Evolutionary conservation across 1,140 invertebrate genomes (phyloP).

Genomic region (Macrobrachium rosenbergii): DNA sequence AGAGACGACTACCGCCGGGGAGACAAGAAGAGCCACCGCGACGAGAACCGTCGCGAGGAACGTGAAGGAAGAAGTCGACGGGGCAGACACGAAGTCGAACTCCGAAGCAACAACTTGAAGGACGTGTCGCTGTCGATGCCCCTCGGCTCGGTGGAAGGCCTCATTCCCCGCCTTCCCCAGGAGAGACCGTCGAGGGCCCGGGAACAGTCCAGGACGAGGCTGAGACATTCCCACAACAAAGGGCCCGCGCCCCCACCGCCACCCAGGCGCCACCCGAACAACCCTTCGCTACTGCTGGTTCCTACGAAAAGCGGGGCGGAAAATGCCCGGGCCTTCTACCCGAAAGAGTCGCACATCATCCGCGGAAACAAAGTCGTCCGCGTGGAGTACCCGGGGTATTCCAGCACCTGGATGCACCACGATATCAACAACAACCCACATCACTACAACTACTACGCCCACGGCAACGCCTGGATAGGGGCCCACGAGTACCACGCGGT

Average conservation of each 20-base stretch:
- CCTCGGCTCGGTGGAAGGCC: not conserved
- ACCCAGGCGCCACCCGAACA: constrained; percentile 59
- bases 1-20: constrained; percentile 5
- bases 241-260: constrained; percentile 61
- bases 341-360: constrained; percentile 65
- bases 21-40: constrained; percentile 7
- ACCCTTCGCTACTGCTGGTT: constrained; percentile 60
- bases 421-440: constrained; percentile 60
- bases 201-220: constrained; percentile 20
- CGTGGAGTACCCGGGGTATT: constrained; percentile 53
- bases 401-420: constrained; percentile 26
- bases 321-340: constrained; percentile 53
- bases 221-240: constrained; percentile 42
- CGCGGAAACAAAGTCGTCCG: constrained; percentile 58
- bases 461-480: constrained; percentile 1
- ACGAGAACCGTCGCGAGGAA: too few relatives aligned
- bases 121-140: not conserved
- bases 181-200: constrained; percentile 9
- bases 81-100: constrained; percentile 16
- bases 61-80: constrained; percentile 16
- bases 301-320: constrained; percentile 67
- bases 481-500: constrained; percentile 56
- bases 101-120: not conserved
- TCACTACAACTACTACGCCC: constrained; percentile 34
- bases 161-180: not conserved